Evolutionary conservation across 2,113 vertebrate species (phyloP), one percentile per base, ranked within the genome.

Genomic region (Heterotis niloticus): DNA sequence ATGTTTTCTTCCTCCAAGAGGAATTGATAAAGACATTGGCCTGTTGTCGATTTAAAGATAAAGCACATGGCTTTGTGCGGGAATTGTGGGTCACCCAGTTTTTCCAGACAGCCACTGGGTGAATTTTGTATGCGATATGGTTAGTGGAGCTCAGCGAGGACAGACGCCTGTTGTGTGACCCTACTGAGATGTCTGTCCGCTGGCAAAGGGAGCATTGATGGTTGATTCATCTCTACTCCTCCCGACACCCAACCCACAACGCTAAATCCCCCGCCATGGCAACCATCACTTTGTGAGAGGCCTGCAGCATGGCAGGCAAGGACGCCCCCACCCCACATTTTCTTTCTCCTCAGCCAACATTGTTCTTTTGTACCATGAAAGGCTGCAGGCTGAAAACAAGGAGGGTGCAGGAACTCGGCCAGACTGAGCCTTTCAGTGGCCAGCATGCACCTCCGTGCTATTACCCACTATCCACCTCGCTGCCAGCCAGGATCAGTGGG

Each of bases 31-130:
- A 68, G 0, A 34, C 13, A n/a, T 70, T 44, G 69, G 57, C 59
- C 17, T 69, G 67, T 72, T 23, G 28, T 65, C 75, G 81, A 69
- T 60, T 66, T 81, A 68, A 79, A 78, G 78, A 80, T 78, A 62
- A 34, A 56, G 70, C 72, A 59, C 5, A 17, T 79, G 77, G 83
- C 77, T 87, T 87, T 86, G 73, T 75, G 81, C 7, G 3, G 85
- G 51, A 82, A 85, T 88, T 89, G 84, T 90, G 88, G 88, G 84
- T 88, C 85, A 87, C 79, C 57, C 76, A 28, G 64, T 24, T 20
- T 60, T 54, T 20, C 44, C 16, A 59, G 57, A 74, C 29, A 70
- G 51, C 24, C 83, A 86, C 85, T 80, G 81, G 86, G 78, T 86
- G 80, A 77, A 84, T 88, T 83, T 85, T 72, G 77, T 65, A 60